These are phyloP conservation scores for Sphaerodactylus townsendi DNA, from an alignment of 2,113 vertebrate genomes.

Conservation along the genomic window DNA sequence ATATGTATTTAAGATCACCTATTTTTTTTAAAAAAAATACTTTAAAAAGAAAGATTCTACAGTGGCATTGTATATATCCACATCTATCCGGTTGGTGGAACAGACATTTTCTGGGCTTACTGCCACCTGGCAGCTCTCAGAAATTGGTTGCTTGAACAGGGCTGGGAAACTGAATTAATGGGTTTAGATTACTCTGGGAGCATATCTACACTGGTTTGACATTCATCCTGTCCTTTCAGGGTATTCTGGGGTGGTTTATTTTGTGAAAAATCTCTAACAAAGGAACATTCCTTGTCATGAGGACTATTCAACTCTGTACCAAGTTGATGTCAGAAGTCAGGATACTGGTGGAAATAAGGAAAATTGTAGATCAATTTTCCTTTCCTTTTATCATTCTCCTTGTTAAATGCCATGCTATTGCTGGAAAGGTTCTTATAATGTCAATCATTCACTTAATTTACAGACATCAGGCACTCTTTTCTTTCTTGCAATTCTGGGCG, in stretches of 20 bases:
- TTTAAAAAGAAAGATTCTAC: constrained; percentile 54
- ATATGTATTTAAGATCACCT: constrained; percentile 34
- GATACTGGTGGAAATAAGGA: background rate
- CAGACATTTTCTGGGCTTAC: constrained; percentile 53
- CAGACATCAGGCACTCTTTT: background rate
- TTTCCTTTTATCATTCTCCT: constrained; percentile 17
- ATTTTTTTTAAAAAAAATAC: constrained; percentile 51
- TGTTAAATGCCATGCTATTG: constrained; percentile 12
- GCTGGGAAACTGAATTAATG: constrained; percentile 62
- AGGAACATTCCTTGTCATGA: background rate
- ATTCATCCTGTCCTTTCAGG: background rate
- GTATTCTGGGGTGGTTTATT: background rate
- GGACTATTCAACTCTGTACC: background rate
- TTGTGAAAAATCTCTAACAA: background rate
- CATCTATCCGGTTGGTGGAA: constrained; percentile 61
- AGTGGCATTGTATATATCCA: constrained; percentile 52
- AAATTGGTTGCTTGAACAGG: constrained; percentile 61
- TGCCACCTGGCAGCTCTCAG: constrained; percentile 64
- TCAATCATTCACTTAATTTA: background rate
- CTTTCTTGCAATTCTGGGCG: background rate
- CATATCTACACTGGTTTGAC: background rate
- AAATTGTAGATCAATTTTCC: background rate
- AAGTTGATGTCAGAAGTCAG: background rate
- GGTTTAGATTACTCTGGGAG: constrained; percentile 43
- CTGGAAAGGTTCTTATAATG: background rate